These are phyloP conservation scores for Heliconius ismenius DNA, from an alignment of 2,888 invertebrate genomes.

Conservation along the genomic window DNA sequence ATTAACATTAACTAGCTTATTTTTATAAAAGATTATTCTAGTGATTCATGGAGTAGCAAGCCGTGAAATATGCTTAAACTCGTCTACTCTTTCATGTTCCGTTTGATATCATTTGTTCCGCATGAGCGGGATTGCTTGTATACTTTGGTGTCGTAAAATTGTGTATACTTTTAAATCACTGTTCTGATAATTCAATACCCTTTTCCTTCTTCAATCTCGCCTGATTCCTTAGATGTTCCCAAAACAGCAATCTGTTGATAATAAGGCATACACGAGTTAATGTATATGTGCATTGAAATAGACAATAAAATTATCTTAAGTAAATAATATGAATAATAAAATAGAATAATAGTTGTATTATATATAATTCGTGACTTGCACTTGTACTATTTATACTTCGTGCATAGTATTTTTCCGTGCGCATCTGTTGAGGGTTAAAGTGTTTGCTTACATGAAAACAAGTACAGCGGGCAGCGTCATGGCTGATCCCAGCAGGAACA, in stretches of 20 bases:
- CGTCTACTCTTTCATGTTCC: conserved; percentile 21
- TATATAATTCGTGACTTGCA: conserved; percentile 2
- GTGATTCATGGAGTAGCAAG: conserved; percentile 26
- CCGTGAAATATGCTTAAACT: conserved; percentile 31
- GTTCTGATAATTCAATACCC: conserved; percentile 29
- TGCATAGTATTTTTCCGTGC: neutral
- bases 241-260: conserved; percentile 56
- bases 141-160: conserved; percentile 19
- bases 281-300: neutral
- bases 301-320: neutral
- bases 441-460: conserved; percentile 79
- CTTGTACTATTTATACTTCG: neutral
- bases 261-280: neutral
- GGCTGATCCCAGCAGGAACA: conserved; percentile 84
- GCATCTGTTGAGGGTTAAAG: neutral
- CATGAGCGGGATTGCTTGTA: conserved; percentile 25
- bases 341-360: neutral
- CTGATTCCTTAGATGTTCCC: conserved; percentile 53
- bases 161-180: conserved; percentile 22
- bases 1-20: conserved; percentile 9
- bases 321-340: conserved; percentile 1
- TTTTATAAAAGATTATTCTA: conserved; percentile 15
- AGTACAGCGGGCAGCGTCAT: conserved; percentile 84
- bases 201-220: conserved; percentile 40
- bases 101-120: conserved; percentile 32